Percentiles rank a stretch among this genome's conserved stretches.
Conservation (phyloP, 2,797 vertebrate species). For the Atherinosoma microstoma region DNA sequence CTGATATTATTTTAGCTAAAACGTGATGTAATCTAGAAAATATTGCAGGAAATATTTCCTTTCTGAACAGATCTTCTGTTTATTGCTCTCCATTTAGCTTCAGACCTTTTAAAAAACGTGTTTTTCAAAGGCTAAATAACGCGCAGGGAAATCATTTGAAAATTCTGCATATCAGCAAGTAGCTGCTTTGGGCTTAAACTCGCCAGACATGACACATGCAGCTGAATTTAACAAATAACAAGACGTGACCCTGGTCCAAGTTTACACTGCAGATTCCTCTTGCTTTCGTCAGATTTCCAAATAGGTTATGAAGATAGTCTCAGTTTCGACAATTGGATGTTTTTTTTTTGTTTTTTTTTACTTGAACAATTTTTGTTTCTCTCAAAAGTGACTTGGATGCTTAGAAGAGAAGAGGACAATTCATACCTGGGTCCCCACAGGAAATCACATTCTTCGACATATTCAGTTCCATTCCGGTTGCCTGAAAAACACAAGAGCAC, state of each 20-base stretch:
- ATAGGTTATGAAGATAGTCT: not conserved
- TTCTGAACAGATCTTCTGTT: not conserved
- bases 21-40: not conserved
- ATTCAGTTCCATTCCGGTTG: conserved; percentile 83
- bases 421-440: conserved; percentile 74
- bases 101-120: no score
- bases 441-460: conserved; percentile 81
- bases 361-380: not conserved
- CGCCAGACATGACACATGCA: not conserved
- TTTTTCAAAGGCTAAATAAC: conserved; percentile 1
- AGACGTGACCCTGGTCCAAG: conserved; percentile 1
- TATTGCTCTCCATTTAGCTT: not conserved
- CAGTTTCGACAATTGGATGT: not conserved
- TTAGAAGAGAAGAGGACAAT: not conserved
- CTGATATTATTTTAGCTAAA: not conserved
- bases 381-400: not conserved
- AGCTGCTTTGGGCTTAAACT: not conserved
- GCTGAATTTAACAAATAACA: not conserved
- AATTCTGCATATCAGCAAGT: conserved; percentile 4
- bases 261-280: not conserved
- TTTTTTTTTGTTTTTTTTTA: not conserved
- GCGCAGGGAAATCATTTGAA: not conserved
- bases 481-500: conserved; percentile 65
- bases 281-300: not conserved
- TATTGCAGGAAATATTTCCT: not conserved